phyloP scores from a whole-genome alignment of 2,113 vertebrate species.

The Seriola dumerili region DNA sequence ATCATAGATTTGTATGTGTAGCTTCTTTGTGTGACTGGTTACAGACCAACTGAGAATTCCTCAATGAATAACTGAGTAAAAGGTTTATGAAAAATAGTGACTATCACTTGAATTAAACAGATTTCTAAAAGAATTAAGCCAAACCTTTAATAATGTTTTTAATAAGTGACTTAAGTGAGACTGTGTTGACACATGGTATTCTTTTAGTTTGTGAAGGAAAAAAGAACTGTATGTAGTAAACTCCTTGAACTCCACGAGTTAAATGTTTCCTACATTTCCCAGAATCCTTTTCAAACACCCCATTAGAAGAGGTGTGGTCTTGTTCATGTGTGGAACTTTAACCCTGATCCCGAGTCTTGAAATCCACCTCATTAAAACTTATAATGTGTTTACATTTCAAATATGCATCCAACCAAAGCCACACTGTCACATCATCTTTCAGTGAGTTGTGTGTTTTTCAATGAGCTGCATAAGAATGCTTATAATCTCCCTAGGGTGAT shows the following conservation, averaged over 20 bases:
- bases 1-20: not conserved
- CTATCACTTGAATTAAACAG: not conserved
- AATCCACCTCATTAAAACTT: not conserved
- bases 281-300: not conserved
- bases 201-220: not conserved
- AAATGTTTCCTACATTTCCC: constrained; percentile 6
- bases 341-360: not conserved
- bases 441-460: not conserved
- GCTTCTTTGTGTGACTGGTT: not conserved
- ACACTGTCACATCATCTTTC: not conserved
- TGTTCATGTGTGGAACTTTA: not conserved
- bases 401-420: not conserved
- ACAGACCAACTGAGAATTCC: not conserved
- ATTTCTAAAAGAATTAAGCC: not conserved
- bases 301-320: not conserved
- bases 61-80: not conserved
- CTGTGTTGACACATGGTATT: not conserved
- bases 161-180: not conserved
- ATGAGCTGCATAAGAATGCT: constrained; percentile 5
- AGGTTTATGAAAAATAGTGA: not conserved
- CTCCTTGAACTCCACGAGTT: not conserved
- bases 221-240: not conserved
- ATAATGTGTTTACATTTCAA: not conserved
- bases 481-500: not conserved
- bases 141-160: too few species aligned